Conservation (phyloP, 2,797 vertebrate species). For the Phrynocephalus forsythii region DNA sequence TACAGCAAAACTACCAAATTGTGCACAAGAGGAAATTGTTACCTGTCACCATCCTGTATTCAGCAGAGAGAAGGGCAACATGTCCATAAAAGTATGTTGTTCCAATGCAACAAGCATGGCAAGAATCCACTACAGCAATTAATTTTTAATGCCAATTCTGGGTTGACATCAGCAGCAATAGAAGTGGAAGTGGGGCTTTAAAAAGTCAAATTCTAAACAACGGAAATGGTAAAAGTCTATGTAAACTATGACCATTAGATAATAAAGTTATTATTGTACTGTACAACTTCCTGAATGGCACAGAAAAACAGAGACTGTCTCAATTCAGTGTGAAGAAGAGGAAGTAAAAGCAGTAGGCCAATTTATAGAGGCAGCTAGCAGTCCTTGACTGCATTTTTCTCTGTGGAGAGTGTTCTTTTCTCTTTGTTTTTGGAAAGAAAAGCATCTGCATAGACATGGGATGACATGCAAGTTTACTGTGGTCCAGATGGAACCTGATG, state of each 20-base stretch:
- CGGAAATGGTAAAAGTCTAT: constrained; percentile 76
- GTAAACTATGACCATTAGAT: constrained; percentile 79
- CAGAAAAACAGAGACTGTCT: constrained; percentile 73
- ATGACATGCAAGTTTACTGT: constrained; percentile 12
- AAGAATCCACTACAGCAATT: background rate
- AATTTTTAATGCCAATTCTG: constrained; percentile 19
- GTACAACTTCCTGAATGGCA: constrained; percentile 81
- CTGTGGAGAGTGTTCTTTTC: background rate
- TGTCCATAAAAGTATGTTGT: background rate
- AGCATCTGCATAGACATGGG: constrained; percentile 16
- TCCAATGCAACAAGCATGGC: background rate
- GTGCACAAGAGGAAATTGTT: background rate
- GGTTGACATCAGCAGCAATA: constrained; percentile 10
- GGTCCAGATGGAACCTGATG: background rate
- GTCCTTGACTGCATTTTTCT: constrained; percentile 21
- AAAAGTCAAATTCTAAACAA: constrained; percentile 24
- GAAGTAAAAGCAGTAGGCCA: constrained; percentile 41
- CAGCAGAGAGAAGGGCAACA: background rate
- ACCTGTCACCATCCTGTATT: background rate
- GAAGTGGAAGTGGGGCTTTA: constrained; percentile 33
- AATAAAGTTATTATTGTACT: constrained; percentile 78
- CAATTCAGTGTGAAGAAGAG: constrained; percentile 62
- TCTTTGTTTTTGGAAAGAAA: background rate
- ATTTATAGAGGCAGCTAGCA: constrained; percentile 36
- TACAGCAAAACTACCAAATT: no score